phyloP scores from a whole-genome alignment of 2,888 invertebrate genomes.

The Epiblema foenella region DNA sequence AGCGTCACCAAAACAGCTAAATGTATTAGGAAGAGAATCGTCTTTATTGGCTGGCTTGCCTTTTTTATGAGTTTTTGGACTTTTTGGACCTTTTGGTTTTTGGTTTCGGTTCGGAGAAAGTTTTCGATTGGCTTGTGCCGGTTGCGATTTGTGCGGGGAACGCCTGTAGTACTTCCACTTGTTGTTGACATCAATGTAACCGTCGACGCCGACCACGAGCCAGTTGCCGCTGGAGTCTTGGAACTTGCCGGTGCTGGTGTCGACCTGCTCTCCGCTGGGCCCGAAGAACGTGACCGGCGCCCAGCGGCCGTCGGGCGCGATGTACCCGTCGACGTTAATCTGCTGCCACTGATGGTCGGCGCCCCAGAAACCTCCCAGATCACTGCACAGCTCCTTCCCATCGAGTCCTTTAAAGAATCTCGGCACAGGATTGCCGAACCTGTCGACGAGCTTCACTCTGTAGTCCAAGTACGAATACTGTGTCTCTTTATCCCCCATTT shows the following conservation, averaged over 20 bases:
- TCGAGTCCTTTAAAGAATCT: constrained; percentile 76
- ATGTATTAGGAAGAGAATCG: constrained; percentile 59
- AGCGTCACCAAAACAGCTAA: constrained; percentile 76
- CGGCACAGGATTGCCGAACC: constrained; percentile 71
- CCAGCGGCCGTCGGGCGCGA: constrained; percentile 74
- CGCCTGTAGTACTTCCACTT: constrained; percentile 69
- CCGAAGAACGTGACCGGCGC: constrained; percentile 70
- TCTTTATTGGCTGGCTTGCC: constrained; percentile 46
- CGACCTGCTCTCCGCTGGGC: constrained; percentile 69
- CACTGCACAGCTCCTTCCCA: constrained; percentile 77
- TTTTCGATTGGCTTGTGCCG: neutral
- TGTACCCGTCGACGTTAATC: constrained; percentile 73
- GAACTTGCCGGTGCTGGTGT: constrained; percentile 70
- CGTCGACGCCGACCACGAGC: constrained; percentile 74
- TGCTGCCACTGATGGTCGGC: constrained; percentile 72
- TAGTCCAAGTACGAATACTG: constrained; percentile 77
- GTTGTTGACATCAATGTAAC: constrained; percentile 66
- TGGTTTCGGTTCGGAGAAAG: neutral
- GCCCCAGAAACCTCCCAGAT: constrained; percentile 78
- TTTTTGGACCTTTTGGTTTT: neutral
- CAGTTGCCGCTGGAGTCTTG: constrained; percentile 64
- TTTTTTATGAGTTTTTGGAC: neutral
- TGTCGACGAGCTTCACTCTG: constrained; percentile 70
- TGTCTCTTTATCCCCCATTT: constrained; percentile 57
- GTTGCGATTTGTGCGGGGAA: constrained; percentile 46